Base-by-base conservation (phyloP, 2,888 invertebrate genomes). In the Pseudolycoriella hygida region DNA sequence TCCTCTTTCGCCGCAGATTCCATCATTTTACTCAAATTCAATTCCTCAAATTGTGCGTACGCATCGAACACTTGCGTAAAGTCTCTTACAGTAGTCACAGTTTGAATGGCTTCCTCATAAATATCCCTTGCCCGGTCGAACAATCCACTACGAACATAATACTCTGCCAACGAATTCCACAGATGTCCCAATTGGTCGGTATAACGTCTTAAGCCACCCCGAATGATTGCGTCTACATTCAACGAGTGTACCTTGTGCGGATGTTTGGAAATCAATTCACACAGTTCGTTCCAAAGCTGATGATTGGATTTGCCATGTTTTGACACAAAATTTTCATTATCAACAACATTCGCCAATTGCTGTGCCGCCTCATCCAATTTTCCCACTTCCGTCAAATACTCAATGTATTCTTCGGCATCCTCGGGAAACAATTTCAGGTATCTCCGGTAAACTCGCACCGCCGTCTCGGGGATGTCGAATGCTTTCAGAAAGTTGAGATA, bases 51-150 rank as follows among this genome's bases (percentile, higher is more conserved):
- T 64, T 97, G 96, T 8, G 96, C 90, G 68, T 97, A 98, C 2
- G 97, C 96, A 73, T 99, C 97, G 69, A 98, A 98, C 17, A 96
- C 86, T 69, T 97, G 97, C 0, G 96, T 93, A 57, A 98, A 98
- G 68, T 98, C 98, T 53, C 97, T 72, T 0, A 98, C 97, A 3
- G 97, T 98, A 6, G 87, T 86, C 1, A 99, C 96, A 25, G 93
- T 94, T 68, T 90, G 87, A 57, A 99, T 88, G 10, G 97, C 94
- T 71, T 99, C 98, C 64, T 99, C 98, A 66, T 96, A 99, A 54
- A 99, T 89, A 61, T 99, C 98, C 55, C 98, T 74, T 48, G 92
- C 93, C 62, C 92, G 76, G 68, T 98, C 97, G 69, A 99, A 97
- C 46, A 97, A 73, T 17, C 94, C 93, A 60, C 92, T 92, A 48